Base-by-base conservation (phyloP, 37 sponge, comb jelly and placozoan genomes). In the Axinella damicornis region DNA sequence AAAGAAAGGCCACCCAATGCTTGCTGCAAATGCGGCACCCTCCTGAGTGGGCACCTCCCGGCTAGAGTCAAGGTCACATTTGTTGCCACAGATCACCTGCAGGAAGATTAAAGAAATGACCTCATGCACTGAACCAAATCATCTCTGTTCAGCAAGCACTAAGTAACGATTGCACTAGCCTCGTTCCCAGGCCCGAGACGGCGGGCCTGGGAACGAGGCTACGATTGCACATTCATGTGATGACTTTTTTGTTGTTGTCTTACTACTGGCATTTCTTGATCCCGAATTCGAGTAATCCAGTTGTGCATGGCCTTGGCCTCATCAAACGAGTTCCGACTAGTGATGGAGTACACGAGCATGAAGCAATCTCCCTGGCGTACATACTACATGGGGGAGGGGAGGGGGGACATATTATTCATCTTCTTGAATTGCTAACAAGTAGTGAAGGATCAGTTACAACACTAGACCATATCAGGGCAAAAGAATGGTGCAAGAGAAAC, bases 51-150 rank as follows among this genome's bases (percentile, higher is more conserved):
- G 65, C 0, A 97, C 96, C 33, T n/a, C 81, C 63, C 96, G 61
- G 4, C 56, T 22, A 40, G 64, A 57, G 5, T 65, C 91, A 0
- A 97, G 88, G 53, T 97, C 98, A 65, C 69, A 70, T 65, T 97
- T 97, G 77, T 97, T 97, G 36, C 98, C 98, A 80, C 91, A 90
- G 20, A 96, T 25, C 20, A 96, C 88, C 95, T 94, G 74, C 27
- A 54, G 22, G 16, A 35, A n/a, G n/a, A n/a, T n/a, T n/a, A n/a
- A n/a, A n/a, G n/a, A 18, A 12, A 64, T n/a, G n/a, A n/a, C n/a
- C n/a, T n/a, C n/a, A n/a, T n/a, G n/a, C n/a, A n/a, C n/a, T n/a
- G n/a, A n/a, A n/a, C n/a, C n/a, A n/a, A n/a, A n/a, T n/a, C n/a
- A n/a, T n/a, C n/a, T n/a, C n/a, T n/a, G n/a, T n/a, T n/a, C n/a